Evolutionary conservation across 2,888 invertebrate species (phyloP).

Genomic region (Eupithecia centaureata): DNA sequence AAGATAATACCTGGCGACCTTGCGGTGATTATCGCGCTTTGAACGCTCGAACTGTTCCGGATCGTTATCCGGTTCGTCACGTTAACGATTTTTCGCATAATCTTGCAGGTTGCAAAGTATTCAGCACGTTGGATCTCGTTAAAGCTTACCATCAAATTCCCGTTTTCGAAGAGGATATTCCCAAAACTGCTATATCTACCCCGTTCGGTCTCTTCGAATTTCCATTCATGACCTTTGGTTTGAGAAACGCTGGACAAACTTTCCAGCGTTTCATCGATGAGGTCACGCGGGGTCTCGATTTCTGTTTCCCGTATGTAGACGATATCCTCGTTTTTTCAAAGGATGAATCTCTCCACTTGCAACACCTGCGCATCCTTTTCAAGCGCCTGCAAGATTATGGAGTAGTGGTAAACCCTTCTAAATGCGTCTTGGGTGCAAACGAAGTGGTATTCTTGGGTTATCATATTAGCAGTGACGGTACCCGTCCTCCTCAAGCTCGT

Average conservation of each 20-base stretch:
- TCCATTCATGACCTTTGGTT: conserved; percentile 59
- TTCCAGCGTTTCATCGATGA: too few species aligned
- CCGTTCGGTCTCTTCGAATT: conserved; percentile 48
- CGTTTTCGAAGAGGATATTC: conserved; percentile 51
- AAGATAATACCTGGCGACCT: conserved; percentile 9
- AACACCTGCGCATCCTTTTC: neutral
- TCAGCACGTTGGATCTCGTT: too few species aligned
- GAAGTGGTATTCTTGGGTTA: conserved; percentile 36
- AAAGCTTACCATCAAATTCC: conserved; percentile 47
- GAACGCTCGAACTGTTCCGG: too few species aligned
- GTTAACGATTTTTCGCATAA: too few species aligned
- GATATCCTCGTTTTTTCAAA: conserved; percentile 3
- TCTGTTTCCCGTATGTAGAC: conserved; percentile 18
- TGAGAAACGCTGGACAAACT: conserved; percentile 38
- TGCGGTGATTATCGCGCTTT: too few species aligned
- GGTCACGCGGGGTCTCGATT: conserved; percentile 27
- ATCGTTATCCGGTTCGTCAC: too few species aligned
- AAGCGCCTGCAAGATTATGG: conserved; percentile 29
- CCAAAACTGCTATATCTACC: conserved; percentile 56
- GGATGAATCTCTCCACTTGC: neutral
- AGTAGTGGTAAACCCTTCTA: conserved; percentile 27
- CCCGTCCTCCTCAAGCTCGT: conserved; percentile 27
- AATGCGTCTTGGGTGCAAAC: conserved; percentile 26
- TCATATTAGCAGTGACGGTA: conserved; percentile 26
- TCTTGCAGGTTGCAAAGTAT: too few species aligned